Conservation (phyloP, 2,113 vertebrate genomes). For the Oncorhynchus mykiss region DNA sequence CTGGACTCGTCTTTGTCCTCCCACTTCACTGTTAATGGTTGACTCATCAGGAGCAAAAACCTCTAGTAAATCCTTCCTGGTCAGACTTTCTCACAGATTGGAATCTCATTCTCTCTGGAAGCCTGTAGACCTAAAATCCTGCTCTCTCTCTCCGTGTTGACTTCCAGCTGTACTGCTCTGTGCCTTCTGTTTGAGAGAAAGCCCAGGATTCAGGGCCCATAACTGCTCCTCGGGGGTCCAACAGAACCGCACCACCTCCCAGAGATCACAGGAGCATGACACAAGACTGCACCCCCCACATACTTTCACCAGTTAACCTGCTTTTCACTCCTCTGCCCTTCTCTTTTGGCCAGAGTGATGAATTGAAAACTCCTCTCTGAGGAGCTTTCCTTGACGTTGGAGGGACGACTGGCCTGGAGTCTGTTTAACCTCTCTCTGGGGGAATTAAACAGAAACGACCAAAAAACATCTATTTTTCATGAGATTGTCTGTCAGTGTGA, state of each 20-base stretch:
- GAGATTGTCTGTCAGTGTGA: no score
- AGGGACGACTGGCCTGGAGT: neutral
- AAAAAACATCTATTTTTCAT: no score
- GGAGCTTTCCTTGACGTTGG: neutral
- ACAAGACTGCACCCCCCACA: conserved; percentile 28
- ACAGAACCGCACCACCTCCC: conserved; percentile 6
- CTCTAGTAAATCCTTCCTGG: no score
- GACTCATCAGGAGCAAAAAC: no score
- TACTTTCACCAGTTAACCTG: conserved; percentile 1
- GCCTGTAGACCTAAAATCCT: neutral
- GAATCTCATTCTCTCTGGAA: conserved; percentile 49
- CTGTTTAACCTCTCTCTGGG: no score
- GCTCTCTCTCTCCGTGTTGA: conserved; percentile 35
- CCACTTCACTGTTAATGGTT: conserved; percentile 42
- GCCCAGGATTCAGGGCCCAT: conserved; percentile 34
- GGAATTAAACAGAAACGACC: no score
- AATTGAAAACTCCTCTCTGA: neutral
- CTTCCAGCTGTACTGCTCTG: conserved; percentile 50
- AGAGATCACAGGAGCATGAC: conserved; percentile 32
- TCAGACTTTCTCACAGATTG: conserved; percentile 45
- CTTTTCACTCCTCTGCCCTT: neutral
- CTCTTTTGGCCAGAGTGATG: neutral
- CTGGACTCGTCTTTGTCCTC: conserved; percentile 27
- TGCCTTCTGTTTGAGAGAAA: conserved; percentile 44
- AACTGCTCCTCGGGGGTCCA: conserved; percentile 17